Base-by-base conservation (phyloP, 1,140 invertebrate species). In the Eueides isabella region DNA sequence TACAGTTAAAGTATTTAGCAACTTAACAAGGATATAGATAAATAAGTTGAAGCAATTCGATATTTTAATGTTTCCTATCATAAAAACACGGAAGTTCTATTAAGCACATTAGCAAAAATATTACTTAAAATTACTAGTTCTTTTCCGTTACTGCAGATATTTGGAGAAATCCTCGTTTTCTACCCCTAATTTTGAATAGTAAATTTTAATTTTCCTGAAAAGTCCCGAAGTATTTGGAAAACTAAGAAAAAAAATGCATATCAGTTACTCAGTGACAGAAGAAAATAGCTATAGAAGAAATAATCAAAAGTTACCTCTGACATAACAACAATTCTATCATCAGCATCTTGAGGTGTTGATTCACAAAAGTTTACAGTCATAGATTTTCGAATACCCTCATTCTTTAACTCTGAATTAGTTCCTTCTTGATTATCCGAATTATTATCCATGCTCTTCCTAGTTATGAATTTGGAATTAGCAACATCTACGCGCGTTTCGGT, bases 271-370 rank as follows among this genome's bases (percentile, higher is more conserved):
- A n/a, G n/a, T n/a, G n/a, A n/a, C n/a, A n/a, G n/a, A n/a, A n/a
- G n/a, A n/a, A n/a, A n/a, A n/a, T n/a, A n/a, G n/a, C n/a, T n/a
- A n/a, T n/a, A n/a, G n/a, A n/a, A n/a, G n/a, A n/a, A n/a, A n/a
- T n/a, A n/a, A n/a, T n/a, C n/a, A 16, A 44, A 48, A 69, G 41
- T 38, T 90, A 91, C 88, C 88, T 92, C 89, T 26, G 72, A 30
- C 16, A 85, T 62, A 12, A 84, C 75, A 31, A 81, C 73, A 6
- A 86, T 77, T 6, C 71, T 81, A 38, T 88, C 85, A 69, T 84
- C 85, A 1, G 67, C 68, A 2, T 87, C 87, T n/a, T 81, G 66
- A 12, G 81, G 72, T 0, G 78, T 26, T 7, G 74, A 66, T 16
- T 82, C 76, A 29, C 80, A 80, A 55, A 92, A 87, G 68, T 80